phyloP scores from a whole-genome alignment of 2,888 invertebrate genomes.

The Dicroscelio sp. region DNA sequence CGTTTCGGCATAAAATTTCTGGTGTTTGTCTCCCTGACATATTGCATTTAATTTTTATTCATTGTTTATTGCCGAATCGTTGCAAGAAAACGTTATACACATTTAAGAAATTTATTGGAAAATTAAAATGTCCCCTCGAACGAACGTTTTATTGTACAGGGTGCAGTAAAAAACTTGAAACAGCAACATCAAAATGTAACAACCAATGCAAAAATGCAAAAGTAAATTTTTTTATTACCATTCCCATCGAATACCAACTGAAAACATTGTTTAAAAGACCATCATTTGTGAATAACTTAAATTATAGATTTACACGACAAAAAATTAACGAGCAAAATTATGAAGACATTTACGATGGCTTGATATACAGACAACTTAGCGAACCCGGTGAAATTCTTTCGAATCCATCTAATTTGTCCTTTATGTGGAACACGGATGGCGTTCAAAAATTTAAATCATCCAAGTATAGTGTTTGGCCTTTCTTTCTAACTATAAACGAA shows the following conservation, averaged over 20 bases:
- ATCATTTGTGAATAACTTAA: neutral
- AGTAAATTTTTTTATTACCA: neutral
- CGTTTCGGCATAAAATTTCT: neutral
- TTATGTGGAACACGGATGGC: conserved; percentile 12
- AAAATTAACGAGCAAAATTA: neutral
- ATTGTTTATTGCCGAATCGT: neutral
- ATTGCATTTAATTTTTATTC: neutral
- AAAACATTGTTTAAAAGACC: neutral
- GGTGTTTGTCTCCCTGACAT: neutral
- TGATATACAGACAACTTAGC: neutral
- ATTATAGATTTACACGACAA: neutral
- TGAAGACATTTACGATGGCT: neutral
- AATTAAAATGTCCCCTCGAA: neutral
- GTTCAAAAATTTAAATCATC: neutral
- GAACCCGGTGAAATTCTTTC: neutral
- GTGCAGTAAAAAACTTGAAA: neutral
- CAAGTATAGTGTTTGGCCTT: neutral
- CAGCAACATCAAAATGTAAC: neutral
- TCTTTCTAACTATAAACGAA: neutral
- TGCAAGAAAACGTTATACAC: neutral
- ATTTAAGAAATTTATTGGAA: neutral
- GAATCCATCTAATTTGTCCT: neutral
- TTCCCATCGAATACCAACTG: neutral
- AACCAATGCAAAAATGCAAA: neutral
- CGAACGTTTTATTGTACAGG: neutral